A percentile compares a stretch with the other conserved stretches of the same genome.
Evolutionary conservation across 2,797 vertebrate species (phyloP).

Genomic region (Alauda arvensis): DNA sequence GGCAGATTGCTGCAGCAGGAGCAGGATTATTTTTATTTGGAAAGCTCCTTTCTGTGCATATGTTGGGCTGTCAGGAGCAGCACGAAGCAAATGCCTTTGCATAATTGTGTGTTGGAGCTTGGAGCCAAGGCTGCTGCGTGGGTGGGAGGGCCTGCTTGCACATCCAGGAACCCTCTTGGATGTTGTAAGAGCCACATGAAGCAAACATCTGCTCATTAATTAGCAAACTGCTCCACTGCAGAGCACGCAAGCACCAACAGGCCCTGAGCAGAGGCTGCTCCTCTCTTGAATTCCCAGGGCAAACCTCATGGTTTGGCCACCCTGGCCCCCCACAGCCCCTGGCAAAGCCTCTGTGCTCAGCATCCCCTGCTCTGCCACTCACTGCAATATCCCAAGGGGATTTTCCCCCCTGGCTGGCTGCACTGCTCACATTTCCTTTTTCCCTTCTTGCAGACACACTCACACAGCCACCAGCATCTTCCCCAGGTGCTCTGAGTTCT

Average conservation of each 20-base stretch:
- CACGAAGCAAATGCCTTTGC: background rate
- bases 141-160: conserved; percentile 9
- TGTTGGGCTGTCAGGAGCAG: background rate
- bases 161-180: conserved; percentile 1
- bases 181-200: conserved; percentile 5
- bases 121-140: background rate
- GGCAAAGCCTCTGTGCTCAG: accelerated
- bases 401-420: accelerated
- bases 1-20: background rate
- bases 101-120: background rate
- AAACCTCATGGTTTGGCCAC: accelerated
- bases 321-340: background rate
- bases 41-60: background rate
- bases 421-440: background rate
- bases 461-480: background rate
- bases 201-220: conserved; percentile 42
- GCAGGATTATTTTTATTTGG: background rate
- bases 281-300: accelerated
- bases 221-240: background rate
- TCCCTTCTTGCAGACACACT: background rate
- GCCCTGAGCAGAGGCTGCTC: background rate
- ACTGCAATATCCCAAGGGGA: accelerated
- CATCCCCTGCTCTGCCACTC: background rate
- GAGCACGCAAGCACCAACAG: conserved; percentile 15
- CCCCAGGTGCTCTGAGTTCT: background rate